phyloP scores from a whole-genome alignment of 2,113 vertebrate genomes.

The Peucedramus taeniatus region DNA sequence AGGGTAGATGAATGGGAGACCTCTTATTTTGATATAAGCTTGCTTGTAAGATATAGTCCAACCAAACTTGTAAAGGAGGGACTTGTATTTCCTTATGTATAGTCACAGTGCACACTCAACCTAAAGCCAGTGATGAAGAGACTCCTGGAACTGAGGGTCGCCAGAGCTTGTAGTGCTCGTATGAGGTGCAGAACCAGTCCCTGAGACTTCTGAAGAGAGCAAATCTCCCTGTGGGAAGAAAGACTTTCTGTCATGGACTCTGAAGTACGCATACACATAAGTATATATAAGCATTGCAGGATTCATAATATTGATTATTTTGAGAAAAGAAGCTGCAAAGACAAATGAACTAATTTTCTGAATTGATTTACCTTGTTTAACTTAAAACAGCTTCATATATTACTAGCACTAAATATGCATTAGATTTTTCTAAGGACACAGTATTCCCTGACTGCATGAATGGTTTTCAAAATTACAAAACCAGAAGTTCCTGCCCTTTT shows the following conservation, averaged over 20 bases:
- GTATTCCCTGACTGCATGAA: not conserved
- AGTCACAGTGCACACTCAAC: not conserved
- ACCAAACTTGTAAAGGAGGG: not conserved
- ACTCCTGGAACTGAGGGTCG: not conserved
- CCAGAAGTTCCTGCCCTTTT: conserved; percentile 12
- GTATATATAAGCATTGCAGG: not conserved
- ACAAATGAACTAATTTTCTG: conserved; percentile 45
- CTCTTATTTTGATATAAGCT: not conserved
- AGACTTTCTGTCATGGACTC: not conserved
- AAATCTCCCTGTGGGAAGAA: not conserved
- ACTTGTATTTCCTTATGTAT: not conserved
- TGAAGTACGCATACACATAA: not conserved
- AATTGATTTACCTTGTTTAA: conserved; percentile 22
- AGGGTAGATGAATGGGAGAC: not conserved
- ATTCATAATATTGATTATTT: not conserved
- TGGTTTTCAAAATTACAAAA: conserved; percentile 49
- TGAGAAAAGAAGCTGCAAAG: conserved; percentile 21
- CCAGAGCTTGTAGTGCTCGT: not conserved
- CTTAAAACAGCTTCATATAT: conserved; percentile 22
- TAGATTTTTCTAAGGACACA: conserved; percentile 11
- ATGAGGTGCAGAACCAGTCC: not conserved
- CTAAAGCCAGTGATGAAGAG: not conserved
- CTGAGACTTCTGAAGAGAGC: not conserved
- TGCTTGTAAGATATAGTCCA: not conserved
- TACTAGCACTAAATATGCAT: conserved; percentile 31